phyloP scores from a whole-genome alignment of 2,797 vertebrate species.

The Arnoldichthys spilopterus region DNA sequence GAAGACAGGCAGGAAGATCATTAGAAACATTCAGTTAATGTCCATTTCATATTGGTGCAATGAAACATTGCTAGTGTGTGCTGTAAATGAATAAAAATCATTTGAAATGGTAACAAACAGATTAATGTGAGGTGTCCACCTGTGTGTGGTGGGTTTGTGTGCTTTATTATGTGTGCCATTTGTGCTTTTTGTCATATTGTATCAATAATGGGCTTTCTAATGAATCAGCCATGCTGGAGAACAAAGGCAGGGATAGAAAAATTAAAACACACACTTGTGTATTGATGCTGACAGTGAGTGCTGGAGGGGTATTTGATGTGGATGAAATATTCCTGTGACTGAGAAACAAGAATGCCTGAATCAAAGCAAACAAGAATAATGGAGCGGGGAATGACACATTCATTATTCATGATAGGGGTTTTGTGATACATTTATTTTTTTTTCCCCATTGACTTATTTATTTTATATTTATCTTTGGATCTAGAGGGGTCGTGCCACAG shows the following conservation, averaged over 20 bases:
- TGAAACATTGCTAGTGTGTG: not conserved
- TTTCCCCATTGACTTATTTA: constrained; percentile 51
- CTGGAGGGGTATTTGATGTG: constrained; percentile 63
- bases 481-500: constrained; percentile 30
- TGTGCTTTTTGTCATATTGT: constrained; percentile 48
- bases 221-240: constrained; percentile 55
- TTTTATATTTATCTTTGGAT: constrained; percentile 61
- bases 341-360: constrained; percentile 58
- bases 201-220: constrained; percentile 51
- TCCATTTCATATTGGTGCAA: not conserved
- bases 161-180: constrained; percentile 39
- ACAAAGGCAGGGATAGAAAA: constrained; percentile 55
- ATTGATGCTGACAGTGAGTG: constrained; percentile 66
- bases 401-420: constrained; percentile 70
- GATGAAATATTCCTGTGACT: constrained; percentile 63
- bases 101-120: not conserved
- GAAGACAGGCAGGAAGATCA: constrained; percentile 27
- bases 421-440: constrained; percentile 67
- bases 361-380: constrained; percentile 70
- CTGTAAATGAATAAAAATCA: constrained; percentile 22
- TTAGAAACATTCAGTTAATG: constrained; percentile 8
- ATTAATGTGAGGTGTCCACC: constrained; percentile 35
- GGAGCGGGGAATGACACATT: constrained; percentile 68
- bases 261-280: constrained; percentile 62
- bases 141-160: constrained; percentile 32